Evolutionary conservation across 2,113 vertebrate genomes (phyloP).

Genomic region (Aplodontia rufa): DNA sequence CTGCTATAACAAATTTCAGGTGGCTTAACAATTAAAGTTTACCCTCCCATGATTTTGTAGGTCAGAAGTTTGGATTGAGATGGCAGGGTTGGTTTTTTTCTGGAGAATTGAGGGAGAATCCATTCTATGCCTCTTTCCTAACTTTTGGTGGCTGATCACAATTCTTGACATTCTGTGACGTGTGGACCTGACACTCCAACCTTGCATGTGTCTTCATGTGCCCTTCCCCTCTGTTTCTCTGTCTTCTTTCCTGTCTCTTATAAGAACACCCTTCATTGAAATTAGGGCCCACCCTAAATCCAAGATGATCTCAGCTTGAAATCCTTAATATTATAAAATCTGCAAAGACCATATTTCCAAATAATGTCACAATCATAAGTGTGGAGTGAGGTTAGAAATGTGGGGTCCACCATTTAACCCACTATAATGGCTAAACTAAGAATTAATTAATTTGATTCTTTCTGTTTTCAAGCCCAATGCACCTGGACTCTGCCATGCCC

Average conservation of each 20-base stretch:
- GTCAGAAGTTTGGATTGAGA: neutral
- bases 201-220: neutral
- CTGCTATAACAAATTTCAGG: neutral
- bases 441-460: neutral
- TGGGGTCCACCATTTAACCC: neutral
- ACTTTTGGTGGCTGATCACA: neutral
- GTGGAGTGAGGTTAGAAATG: neutral
- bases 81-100: neutral
- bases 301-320: neutral
- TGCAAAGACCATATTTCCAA: conserved; percentile 1
- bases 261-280: neutral
- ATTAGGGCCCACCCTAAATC: neutral
- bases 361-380: neutral
- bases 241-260: conserved; percentile 14
- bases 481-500: neutral
- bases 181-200: neutral
- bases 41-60: neutral
- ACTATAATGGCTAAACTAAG: neutral
- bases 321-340: conserved; percentile 2
- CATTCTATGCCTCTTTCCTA: neutral
- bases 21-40: neutral
- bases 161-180: neutral
- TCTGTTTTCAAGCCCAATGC: neutral
- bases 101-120: neutral
- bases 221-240: neutral